A percentile compares a stretch with the other conserved stretches of the same genome.
phyloP scores from a whole-genome alignment of 2,113 vertebrate species.

The Tyrannus savana region DNA sequence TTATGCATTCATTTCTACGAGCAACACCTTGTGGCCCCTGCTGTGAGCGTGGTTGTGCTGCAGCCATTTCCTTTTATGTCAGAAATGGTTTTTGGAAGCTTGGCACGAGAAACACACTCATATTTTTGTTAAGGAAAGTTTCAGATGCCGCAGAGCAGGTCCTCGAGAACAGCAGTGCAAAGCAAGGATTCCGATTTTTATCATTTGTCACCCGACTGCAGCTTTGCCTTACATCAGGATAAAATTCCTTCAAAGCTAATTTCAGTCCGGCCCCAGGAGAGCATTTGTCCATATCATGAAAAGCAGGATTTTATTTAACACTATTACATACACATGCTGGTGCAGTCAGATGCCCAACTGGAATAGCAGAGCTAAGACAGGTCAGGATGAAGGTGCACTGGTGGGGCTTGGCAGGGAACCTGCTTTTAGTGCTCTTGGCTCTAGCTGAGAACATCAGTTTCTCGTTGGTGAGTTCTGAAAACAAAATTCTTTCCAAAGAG shows the following conservation, averaged over 20 bases:
- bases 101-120: not conserved
- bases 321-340: not conserved
- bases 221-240: constrained; percentile 6
- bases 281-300: constrained; percentile 5
- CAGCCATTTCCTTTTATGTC: constrained; percentile 21
- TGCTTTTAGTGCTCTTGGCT: constrained; percentile 58
- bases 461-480: constrained; percentile 22
- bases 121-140: not conserved
- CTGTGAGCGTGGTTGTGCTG: not conserved
- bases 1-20: constrained; percentile 23
- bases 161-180: not conserved
- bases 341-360: not conserved
- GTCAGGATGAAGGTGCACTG: constrained; percentile 52
- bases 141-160: not conserved
- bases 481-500: constrained; percentile 6
- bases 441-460: constrained; percentile 19
- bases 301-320: constrained; percentile 14
- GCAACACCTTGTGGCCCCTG: constrained; percentile 36
- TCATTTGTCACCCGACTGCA: constrained; percentile 4
- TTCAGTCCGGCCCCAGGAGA: not conserved
- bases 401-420: constrained; percentile 50
- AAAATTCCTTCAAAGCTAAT: constrained; percentile 41
- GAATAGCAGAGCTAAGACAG: constrained; percentile 16
- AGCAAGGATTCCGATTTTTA: constrained; percentile 1
- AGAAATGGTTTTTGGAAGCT: not conserved